These are phyloP conservation scores for Lithophane socia DNA, from an alignment of 2,888 invertebrate genomes.

Conservation along the genomic window DNA sequence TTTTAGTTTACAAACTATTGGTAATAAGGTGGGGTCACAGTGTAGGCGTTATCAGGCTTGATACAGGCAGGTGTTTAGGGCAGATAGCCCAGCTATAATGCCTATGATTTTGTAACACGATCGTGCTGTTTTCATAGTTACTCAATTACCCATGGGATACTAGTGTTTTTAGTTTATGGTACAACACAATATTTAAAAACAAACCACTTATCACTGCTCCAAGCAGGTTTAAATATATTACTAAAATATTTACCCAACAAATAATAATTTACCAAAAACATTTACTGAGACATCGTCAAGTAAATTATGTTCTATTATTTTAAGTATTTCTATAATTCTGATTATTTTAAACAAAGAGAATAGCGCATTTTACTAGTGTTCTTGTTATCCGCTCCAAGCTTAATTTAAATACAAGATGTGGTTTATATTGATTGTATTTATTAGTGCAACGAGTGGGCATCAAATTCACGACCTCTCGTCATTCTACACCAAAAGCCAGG, in stretches of 20 bases:
- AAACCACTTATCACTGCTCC: neutral
- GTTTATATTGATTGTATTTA: neutral
- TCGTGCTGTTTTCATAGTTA: neutral
- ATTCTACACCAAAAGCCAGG: neutral
- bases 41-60: too few species aligned
- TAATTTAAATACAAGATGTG: neutral
- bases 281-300: neutral
- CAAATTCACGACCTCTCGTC: neutral
- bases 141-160: neutral
- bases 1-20: neutral
- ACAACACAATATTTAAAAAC: neutral
- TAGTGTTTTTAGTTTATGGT: neutral
- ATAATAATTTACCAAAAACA: constrained; percentile 14
- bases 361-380: neutral
- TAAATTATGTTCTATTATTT: neutral
- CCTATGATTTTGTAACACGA: neutral
- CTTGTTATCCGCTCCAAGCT: neutral
- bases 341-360: neutral
- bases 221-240: neutral
- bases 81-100: neutral
- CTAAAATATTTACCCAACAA: constrained; percentile 11
- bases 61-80: too few species aligned
- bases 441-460: neutral
- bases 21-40: neutral
- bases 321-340: neutral